Percentiles rank a stretch among this genome's conserved stretches.
Evolutionary conservation across 1,140 invertebrate genomes (phyloP).

Genomic region (Ceratina calcarata): DNA sequence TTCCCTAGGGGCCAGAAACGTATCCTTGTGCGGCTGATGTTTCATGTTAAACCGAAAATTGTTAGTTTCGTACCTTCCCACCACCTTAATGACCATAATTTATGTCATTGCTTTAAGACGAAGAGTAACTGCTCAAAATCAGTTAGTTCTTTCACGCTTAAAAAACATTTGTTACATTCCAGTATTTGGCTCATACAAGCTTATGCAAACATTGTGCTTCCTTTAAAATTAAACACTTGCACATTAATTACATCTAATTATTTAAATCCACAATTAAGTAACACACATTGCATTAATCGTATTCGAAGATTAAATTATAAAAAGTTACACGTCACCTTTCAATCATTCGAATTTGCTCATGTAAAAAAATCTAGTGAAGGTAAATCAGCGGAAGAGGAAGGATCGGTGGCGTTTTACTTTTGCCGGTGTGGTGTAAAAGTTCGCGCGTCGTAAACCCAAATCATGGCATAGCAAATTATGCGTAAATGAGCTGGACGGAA

Average conservation of each 20-base stretch:
- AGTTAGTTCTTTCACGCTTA: not conserved
- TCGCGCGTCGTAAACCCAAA: slow-evolving; percentile 42
- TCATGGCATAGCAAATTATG: slow-evolving; percentile 44
- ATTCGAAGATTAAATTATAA: too few relatives aligned
- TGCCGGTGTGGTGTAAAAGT: not conserved
- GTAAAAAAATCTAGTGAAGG: too few relatives aligned
- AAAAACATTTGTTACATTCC: not conserved
- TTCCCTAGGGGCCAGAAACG: slow-evolving; percentile 46
- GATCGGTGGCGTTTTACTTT: not conserved
- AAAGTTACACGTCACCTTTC: too few relatives aligned
- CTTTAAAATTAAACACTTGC: too few relatives aligned
- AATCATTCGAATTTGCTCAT: too few relatives aligned
- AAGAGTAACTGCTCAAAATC: not conserved
- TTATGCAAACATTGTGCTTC: too few relatives aligned
- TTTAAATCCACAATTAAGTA: too few relatives aligned
- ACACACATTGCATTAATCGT: too few relatives aligned
- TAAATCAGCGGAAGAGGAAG: too few relatives aligned
- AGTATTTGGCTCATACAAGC: too few relatives aligned
- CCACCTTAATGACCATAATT: slow-evolving; percentile 11
- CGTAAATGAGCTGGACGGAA: slow-evolving; percentile 31
- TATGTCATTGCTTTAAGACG: not conserved
- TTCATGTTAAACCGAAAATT: slow-evolving; percentile 52
- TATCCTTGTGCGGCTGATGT: slow-evolving; percentile 24
- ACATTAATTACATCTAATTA: too few relatives aligned
- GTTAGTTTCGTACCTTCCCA: slow-evolving; percentile 18